Evolutionary conservation across 2,113 vertebrate genomes (phyloP).

Genomic region (Pelobates fuscus): DNA sequence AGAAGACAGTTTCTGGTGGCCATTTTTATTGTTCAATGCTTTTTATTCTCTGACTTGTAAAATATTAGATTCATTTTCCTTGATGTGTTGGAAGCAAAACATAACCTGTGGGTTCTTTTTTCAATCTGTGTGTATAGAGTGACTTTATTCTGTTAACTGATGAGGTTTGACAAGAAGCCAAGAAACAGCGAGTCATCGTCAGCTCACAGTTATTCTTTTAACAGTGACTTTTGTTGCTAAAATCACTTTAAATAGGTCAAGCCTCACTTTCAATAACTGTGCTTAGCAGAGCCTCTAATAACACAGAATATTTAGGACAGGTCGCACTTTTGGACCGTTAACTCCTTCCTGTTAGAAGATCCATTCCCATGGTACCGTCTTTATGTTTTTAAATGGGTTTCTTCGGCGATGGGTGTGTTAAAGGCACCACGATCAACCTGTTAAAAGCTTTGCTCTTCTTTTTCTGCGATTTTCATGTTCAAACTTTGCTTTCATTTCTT

Average conservation of each 20-base stretch:
- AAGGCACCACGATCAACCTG: background rate
- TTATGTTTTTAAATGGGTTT: background rate
- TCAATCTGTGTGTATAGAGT: background rate
- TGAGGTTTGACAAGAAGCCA: slow-evolving; percentile 1
- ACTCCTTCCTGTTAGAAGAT: background rate
- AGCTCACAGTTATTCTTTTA: background rate
- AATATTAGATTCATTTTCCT: background rate
- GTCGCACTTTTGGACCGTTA: background rate
- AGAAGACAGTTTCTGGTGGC: too few species aligned
- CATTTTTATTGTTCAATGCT: background rate
- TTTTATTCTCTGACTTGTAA: background rate
- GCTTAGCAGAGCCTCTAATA: background rate
- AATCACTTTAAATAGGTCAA: slow-evolving; percentile 10
- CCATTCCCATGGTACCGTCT: background rate
- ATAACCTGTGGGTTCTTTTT: background rate
- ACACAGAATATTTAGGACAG: slow-evolving; percentile 1
- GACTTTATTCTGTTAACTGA: slow-evolving; percentile 3
- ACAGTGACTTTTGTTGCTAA: background rate
- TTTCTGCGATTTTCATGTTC: background rate
- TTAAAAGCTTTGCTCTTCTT: background rate
- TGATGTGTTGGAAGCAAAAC: background rate
- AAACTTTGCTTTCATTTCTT: background rate
- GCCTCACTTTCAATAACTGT: background rate
- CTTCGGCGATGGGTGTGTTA: background rate
- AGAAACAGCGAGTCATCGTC: background rate